Conservation (phyloP, 1,140 invertebrate genomes). For the Calliphora vicina region DNA sequence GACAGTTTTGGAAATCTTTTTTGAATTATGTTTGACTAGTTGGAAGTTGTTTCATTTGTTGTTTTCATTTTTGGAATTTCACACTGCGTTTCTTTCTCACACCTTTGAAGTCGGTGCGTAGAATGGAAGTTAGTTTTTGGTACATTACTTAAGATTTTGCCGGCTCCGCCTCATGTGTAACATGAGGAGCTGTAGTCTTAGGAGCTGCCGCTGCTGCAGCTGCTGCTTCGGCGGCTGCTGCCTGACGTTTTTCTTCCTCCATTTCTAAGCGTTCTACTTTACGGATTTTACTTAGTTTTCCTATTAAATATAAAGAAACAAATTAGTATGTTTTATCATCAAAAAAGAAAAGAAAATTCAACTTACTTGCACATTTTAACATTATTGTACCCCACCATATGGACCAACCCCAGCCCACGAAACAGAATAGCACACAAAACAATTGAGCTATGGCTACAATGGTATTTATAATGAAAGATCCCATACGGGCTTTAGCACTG, state of each 20-base stretch:
- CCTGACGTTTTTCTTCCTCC: slow-evolving; percentile 60
- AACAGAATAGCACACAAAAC: slow-evolving; percentile 92
- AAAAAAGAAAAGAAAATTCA: too few relatives aligned
- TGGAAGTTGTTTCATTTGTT: too few relatives aligned
- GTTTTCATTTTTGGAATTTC: background rate
- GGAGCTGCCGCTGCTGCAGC: slow-evolving; percentile 39
- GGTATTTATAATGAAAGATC: slow-evolving; percentile 81
- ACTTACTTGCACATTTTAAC: slow-evolving; percentile 77
- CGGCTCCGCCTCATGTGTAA: slow-evolving; percentile 42
- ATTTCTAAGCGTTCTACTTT: slow-evolving; percentile 60
- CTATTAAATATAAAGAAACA: slow-evolving; percentile 38
- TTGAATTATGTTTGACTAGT: too few relatives aligned
- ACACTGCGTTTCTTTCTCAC: background rate
- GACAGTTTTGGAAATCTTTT: background rate
- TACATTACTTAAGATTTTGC: slow-evolving; percentile 42
- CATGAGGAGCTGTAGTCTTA: background rate
- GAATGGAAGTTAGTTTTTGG: background rate
- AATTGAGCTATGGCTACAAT: slow-evolving; percentile 85
- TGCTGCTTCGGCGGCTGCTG: slow-evolving; percentile 48
- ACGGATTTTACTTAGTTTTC: slow-evolving; percentile 59
- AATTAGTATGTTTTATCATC: background rate
- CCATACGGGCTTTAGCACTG: slow-evolving; percentile 74
- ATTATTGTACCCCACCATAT: slow-evolving; percentile 96
- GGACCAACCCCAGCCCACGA: slow-evolving; percentile 97
- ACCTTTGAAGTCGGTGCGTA: background rate